A percentile compares a stretch with the other conserved stretches of the same genome.
These are phyloP conservation scores for Takifugu rubripes DNA, from an alignment of 2,797 vertebrate genomes.

Conservation along the genomic window DNA sequence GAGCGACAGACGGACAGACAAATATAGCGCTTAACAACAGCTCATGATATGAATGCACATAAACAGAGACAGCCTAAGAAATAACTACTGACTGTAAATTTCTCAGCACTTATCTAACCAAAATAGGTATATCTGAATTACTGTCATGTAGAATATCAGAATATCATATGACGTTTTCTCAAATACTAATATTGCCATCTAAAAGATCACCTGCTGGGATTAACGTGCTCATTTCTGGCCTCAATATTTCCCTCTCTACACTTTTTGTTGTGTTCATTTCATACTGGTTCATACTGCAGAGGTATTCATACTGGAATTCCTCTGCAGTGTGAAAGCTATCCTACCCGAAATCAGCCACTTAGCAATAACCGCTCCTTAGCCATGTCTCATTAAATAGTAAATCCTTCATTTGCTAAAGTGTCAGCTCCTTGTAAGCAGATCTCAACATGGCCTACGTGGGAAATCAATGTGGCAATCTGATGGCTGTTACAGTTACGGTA, in stretches of 20 bases:
- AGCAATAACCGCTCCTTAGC: constrained; percentile 31
- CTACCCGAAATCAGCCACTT: constrained; percentile 56
- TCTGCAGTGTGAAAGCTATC: constrained; percentile 7
- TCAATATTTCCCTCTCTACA: no score
- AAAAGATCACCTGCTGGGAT: not conserved
- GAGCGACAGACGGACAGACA: not conserved
- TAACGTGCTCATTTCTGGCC: not conserved
- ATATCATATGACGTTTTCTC: not conserved
- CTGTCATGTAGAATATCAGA: no score
- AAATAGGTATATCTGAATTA: not conserved
- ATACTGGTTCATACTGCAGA: no score
- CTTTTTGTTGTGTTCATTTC: no score
- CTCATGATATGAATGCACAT: not conserved
- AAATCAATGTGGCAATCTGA: constrained; percentile 63
- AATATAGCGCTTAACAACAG: not conserved
- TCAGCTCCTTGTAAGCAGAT: constrained; percentile 70
- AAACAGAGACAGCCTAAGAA: not conserved
- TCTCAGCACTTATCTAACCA: no score
- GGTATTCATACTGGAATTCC: not conserved
- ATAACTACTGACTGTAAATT: not conserved
- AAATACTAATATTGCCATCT: not conserved
- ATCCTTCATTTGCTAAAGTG: constrained; percentile 68
- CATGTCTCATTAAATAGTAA: constrained; percentile 74
- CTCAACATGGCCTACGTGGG: constrained; percentile 51
- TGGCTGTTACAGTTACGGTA: constrained; percentile 67